Base-by-base conservation (phyloP, 2,113 vertebrate species). In the Hystrix brachyura region DNA sequence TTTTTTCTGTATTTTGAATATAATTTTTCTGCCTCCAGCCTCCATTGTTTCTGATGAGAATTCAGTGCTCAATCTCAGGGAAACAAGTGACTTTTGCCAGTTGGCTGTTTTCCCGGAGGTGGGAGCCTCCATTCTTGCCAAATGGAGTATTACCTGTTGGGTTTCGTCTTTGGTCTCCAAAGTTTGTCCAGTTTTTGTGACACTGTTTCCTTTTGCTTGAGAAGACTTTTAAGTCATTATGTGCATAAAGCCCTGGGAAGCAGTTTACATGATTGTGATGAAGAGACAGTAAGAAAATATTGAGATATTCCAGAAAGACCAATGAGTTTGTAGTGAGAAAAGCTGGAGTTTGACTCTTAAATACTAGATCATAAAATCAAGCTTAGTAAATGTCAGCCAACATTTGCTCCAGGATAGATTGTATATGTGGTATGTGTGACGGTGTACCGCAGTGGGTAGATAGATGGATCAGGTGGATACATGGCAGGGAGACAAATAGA, bases 151-250 rank as follows among this genome's bases (percentile, higher is more conserved):
- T 78, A 65, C 21, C 81, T 87, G 3, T 38, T 69, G 18, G 21
- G 1, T 38, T 90, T 78, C 81, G 93, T 48, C 29, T 32, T 65
- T 32, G 29, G 29, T 65, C 64, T 88, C 46, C 46, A 80, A 59
- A 88, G 51, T 27, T 69, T 23, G 0, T 60, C 46, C 57, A 34
- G 46, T 17, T 69, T 83, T 53, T 53, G 60, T 59, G 74, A 72
- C 10, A 46, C 14, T 53, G 3, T 15, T 34, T 93, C 12, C 46
- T 96, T 48, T 57, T 94, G 12, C 60, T 91, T 62, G 19, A 87
- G 57, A 60, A 83, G 84, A 87, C 32, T 90, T 74, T 48, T 57
- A 69, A 94, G n/a, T 74, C 34, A 78, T 89, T 76, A 46, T 86
- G 29, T 51, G 5, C 7, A 27, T 38, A 60, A 74, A 94, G 71